Evolutionary conservation across 2,888 invertebrate species (phyloP).

Genomic region (Limnephilus rhombicus): DNA sequence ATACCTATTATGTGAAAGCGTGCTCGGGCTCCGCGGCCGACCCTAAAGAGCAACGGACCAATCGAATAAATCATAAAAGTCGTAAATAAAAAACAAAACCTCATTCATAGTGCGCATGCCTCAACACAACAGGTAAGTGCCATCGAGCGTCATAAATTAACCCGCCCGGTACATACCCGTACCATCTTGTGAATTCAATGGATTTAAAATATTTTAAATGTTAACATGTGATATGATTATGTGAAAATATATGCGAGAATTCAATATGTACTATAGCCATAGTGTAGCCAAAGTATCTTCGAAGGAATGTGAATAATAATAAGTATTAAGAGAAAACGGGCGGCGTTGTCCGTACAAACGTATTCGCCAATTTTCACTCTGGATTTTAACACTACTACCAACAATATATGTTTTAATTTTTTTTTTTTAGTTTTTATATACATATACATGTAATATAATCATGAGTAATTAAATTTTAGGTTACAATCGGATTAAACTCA

Average conservation of each 20-base stretch:
- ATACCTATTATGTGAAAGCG: slow-evolving; percentile 8
- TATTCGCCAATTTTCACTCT: too few relatives aligned
- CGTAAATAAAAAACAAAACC: slow-evolving; percentile 58
- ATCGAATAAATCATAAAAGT: slow-evolving; percentile 63
- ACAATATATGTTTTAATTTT: too few relatives aligned
- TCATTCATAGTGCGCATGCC: slow-evolving; percentile 55
- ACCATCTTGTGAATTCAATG: slow-evolving; percentile 32
- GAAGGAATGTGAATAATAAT: background rate
- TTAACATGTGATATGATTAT: slow-evolving; percentile 16
- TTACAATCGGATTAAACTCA: too few relatives aligned
- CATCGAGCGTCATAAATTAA: slow-evolving; percentile 43
- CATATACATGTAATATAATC: too few relatives aligned
- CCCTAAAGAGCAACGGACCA: slow-evolving; percentile 39
- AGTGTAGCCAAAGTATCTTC: background rate
- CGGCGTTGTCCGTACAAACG: too few relatives aligned
- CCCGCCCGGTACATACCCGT: background rate
- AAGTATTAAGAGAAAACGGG: background rate
- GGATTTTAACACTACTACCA: too few relatives aligned
- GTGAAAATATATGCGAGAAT: background rate
- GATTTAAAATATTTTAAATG: slow-evolving; percentile 43
- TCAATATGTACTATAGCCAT: background rate
- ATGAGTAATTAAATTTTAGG: too few relatives aligned
- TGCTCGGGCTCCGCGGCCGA: background rate
- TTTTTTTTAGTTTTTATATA: too few relatives aligned
- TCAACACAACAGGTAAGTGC: slow-evolving; percentile 52